Base-by-base conservation (phyloP, 2,888 invertebrate species). In the Rhagium mordax region DNA sequence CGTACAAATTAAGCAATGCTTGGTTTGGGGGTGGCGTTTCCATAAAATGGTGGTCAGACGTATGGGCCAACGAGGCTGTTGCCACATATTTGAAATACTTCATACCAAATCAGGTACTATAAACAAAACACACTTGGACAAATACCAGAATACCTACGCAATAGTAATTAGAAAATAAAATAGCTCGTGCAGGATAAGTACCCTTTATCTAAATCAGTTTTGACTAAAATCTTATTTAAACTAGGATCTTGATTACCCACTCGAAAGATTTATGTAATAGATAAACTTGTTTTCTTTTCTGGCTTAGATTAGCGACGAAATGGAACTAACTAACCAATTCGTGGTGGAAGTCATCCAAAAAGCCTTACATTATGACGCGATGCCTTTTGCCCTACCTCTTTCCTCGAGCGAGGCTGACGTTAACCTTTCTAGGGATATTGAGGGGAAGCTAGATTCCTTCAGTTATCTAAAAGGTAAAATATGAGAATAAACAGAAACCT, bases 1-100 rank as follows among this genome's bases (percentile, higher is more conserved):
- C 51, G 3, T 51, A 64, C 29, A 64, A 64, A 27, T 10, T 64
- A 51, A 29, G 51, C 13, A 51, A 64, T 29, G 16, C 51, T 18
- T 64, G 64, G 64, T 64, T 16, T 64, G 51, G 64, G 2, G 64
- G 49, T 13, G 51, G 16, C 3, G 8, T 64, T 15, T 27, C 64
- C 7, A 64, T 51, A 8, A 64, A 24, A 27, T 64, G 64, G 64
- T 64, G 64, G 64, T 64, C 64, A 13, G 64, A 64, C 10, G 27
- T 64, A 5, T 64, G 64, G 64, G 64, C 51, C 1, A 64, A 64
- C 29, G 64, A 64, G 20, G 64, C 29, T 29, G 64, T 64, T 27
- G 27, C 64, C 1, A 27, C 49, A 1, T 64, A 64, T 29, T 51
- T 64, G 8, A 49, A 64, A 29, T 64, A 64, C 13, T 3, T 64